These are phyloP conservation scores for Alexandromys fortis DNA, from an alignment of 2,113 vertebrate species.

Conservation along the genomic window DNA sequence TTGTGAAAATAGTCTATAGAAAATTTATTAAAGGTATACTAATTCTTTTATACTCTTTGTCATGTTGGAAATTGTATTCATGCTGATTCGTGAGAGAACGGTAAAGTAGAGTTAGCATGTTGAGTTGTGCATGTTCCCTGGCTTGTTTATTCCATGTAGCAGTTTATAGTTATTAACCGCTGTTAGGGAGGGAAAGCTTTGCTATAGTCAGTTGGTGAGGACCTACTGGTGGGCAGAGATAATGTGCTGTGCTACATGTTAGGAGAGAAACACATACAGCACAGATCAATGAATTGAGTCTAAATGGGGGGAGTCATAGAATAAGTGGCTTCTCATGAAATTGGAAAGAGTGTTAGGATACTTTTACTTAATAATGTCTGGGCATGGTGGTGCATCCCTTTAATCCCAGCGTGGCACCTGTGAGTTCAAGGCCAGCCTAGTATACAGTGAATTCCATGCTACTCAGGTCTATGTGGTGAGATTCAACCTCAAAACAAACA, in stretches of 20 bases:
- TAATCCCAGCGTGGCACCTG: neutral
- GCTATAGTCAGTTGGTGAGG: neutral
- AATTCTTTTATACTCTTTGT: neutral
- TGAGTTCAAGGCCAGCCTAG: neutral
- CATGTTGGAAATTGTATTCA: neutral
- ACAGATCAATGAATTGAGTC: neutral
- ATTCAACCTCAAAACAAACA: neutral
- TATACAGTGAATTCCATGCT: neutral
- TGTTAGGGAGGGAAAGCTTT: neutral
- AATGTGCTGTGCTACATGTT: neutral
- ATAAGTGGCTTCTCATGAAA: neutral
- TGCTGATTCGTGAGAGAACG: neutral
- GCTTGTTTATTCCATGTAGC: neutral
- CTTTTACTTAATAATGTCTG: neutral
- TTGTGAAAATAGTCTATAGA: constrained; percentile 22
- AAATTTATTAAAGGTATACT: neutral
- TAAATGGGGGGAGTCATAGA: neutral
- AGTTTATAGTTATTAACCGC: neutral
- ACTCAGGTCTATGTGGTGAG: neutral
- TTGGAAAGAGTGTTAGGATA: constrained; percentile 15
- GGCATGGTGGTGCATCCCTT: neutral
- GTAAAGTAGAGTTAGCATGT: constrained; percentile 7
- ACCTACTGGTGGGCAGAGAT: neutral
- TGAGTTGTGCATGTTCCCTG: neutral
- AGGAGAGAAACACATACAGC: neutral